A percentile compares a stretch with the other conserved stretches of the same genome.
Conservation (phyloP, 2,113 vertebrate species). For the Bubo bubo region DNA sequence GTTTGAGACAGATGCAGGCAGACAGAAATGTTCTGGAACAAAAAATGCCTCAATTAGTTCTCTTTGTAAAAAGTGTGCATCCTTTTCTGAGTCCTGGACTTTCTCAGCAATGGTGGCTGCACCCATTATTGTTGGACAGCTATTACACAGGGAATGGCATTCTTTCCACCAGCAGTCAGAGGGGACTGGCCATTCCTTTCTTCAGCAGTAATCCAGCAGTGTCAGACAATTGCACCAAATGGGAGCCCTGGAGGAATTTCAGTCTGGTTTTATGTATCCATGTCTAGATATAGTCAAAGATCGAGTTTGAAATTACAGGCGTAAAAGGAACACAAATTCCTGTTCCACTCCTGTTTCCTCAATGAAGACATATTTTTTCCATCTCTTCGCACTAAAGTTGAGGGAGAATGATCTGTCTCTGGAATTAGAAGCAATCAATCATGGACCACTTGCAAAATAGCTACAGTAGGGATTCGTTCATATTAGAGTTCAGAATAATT, state of each 20-base stretch:
- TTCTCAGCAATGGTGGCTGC: background rate
- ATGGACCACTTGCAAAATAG: background rate
- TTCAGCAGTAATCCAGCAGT: background rate
- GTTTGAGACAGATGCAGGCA: background rate
- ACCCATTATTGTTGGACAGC: background rate
- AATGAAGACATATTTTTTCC: background rate
- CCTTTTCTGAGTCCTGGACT: background rate
- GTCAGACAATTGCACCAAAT: background rate
- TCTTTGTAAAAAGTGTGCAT: background rate
- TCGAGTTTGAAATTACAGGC: background rate
- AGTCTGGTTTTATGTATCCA: background rate
- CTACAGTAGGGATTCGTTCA: background rate
- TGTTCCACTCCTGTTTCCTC: background rate
- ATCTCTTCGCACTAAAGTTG: background rate
- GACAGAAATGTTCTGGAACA: background rate
- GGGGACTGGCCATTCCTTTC: conserved; percentile 2
- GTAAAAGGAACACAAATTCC: background rate
- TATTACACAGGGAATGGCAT: background rate
- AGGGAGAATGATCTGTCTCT: background rate
- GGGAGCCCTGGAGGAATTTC: background rate
- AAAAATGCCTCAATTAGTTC: background rate
- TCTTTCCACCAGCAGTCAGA: conserved; percentile 14
- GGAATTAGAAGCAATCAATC: background rate
- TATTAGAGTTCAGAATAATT: background rate
- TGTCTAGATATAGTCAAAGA: background rate